Conservation (phyloP, 2,113 vertebrate species). For the Hypocryptadius cinnamomeus region DNA sequence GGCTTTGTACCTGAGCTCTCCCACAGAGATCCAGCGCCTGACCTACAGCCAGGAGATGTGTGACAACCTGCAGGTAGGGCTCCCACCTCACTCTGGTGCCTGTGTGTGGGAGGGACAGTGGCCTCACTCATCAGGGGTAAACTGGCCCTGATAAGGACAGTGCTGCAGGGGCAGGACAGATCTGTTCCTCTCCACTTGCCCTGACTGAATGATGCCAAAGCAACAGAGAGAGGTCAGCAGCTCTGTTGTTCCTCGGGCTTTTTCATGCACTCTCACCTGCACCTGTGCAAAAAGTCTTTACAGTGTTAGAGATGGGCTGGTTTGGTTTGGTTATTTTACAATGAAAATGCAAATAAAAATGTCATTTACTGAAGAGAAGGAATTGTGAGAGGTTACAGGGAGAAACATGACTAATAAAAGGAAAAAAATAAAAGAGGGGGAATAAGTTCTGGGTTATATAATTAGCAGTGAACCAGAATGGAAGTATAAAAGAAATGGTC, state of each 20-base stretch:
- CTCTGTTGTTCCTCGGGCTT: neutral
- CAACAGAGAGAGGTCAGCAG: neutral
- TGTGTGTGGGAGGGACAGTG: neutral
- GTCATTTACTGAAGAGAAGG: neutral
- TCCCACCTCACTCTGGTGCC: neutral
- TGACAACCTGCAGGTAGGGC: conserved; percentile 90
- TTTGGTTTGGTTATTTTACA: neutral
- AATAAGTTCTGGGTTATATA: conserved; percentile 2
- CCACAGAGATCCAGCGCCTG: conserved; percentile 96
- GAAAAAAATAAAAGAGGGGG: neutral
- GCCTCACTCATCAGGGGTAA: fast-evolving
- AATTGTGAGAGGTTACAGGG: neutral
- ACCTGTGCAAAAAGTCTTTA: neutral
- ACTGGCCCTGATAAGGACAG: neutral
- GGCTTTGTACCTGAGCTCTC: conserved; percentile 93
- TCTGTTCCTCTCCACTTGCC: neutral
- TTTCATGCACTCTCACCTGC: neutral
- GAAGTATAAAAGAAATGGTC: neutral
- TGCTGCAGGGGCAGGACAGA: neutral
- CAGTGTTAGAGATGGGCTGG: neutral
- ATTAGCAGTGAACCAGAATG: conserved; percentile 10
- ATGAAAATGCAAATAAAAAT: conserved; percentile 13
- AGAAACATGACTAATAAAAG: neutral
- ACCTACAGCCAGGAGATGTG: conserved; percentile 98
- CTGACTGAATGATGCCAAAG: neutral